These are phyloP conservation scores for Carduelis carduelis DNA, from an alignment of 2,797 vertebrate genomes.

Conservation along the genomic window DNA sequence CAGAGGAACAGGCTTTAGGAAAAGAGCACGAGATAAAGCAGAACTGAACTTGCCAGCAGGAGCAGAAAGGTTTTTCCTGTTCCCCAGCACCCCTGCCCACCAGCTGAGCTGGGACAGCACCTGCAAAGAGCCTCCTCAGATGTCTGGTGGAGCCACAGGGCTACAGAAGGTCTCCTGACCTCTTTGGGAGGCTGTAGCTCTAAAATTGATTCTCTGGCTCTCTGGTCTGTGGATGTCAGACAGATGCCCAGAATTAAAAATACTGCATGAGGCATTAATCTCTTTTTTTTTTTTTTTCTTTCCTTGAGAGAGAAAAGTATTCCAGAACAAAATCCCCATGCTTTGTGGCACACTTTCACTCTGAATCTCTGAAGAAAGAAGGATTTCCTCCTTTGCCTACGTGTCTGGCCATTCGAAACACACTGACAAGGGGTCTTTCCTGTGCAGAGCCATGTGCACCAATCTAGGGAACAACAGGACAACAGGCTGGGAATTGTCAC, in stretches of 20 bases:
- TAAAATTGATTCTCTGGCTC: background rate
- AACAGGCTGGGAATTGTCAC: background rate
- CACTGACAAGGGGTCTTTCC: background rate
- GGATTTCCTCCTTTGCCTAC: background rate
- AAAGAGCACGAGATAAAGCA: background rate
- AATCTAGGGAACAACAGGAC: background rate
- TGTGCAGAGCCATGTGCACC: background rate
- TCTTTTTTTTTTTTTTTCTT: background rate
- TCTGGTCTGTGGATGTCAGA: background rate
- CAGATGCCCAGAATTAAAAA: background rate
- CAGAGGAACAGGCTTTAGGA: background rate
- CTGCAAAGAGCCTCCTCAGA: background rate
- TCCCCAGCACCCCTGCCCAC: background rate
- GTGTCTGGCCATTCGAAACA: background rate
- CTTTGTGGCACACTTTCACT: background rate
- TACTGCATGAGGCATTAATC: background rate
- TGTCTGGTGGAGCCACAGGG: background rate
- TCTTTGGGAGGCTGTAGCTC: background rate
- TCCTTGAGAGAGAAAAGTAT: background rate
- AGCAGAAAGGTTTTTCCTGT: background rate
- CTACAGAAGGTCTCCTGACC: background rate
- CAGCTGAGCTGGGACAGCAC: background rate
- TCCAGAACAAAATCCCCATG: background rate
- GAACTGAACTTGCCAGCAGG: background rate
- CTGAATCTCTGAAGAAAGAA: background rate